Evolutionary conservation across 2,797 vertebrate genomes (phyloP).

Genomic region (Apogon talboti): DNA sequence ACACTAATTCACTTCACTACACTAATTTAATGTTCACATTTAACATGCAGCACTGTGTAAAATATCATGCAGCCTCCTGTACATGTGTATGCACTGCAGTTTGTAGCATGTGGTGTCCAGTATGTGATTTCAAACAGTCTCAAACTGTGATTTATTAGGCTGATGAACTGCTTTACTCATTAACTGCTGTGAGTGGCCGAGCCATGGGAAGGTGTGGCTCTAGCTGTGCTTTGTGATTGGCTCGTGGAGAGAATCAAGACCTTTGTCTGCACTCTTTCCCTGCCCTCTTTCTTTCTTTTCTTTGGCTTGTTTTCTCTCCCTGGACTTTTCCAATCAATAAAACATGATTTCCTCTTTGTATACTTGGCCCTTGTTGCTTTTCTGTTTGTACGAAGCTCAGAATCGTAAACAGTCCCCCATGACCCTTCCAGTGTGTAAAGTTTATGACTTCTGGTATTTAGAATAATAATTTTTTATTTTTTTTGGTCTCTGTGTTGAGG

Average conservation of each 20-base stretch:
- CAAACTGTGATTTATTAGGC: not conserved
- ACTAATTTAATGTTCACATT: no score
- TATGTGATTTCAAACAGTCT: not conserved
- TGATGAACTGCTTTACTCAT: conserved; percentile 34
- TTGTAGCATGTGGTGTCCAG: not conserved
- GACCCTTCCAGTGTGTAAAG: not conserved
- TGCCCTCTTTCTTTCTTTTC: not conserved
- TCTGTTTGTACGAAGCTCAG: not conserved
- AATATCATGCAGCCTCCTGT: no score
- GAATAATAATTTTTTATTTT: not conserved
- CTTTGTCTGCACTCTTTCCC: not conserved
- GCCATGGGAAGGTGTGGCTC: conserved; percentile 13
- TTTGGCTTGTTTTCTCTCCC: not conserved
- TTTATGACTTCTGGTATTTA: not conserved
- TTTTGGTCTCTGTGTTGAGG: not conserved
- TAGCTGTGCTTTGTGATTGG: conserved; percentile 32
- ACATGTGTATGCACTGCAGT: not conserved
- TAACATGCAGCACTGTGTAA: no score
- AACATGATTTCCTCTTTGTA: conserved; percentile 1
- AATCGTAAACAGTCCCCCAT: not conserved
- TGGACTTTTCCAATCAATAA: conserved; percentile 24
- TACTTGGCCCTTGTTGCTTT: conserved; percentile 2
- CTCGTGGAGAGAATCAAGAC: conserved; percentile 8
- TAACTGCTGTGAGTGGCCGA: conserved; percentile 10
- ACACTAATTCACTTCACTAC: no score